Conservation (phyloP, 2,797 vertebrate species). For the Muraenolepis orangiensis region DNA sequence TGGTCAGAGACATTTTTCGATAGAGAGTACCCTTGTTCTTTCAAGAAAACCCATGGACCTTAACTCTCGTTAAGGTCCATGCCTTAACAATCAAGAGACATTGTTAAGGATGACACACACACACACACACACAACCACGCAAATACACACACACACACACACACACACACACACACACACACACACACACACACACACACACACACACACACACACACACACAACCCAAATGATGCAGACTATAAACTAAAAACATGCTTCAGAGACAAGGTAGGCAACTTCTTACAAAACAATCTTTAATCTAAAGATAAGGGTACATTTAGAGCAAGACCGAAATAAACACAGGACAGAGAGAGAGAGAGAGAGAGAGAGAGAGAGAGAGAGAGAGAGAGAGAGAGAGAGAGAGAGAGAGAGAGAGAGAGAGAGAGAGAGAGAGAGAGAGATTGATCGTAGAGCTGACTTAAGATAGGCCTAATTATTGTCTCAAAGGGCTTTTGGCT, state of each 20-base stretch:
- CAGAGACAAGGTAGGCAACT: neutral
- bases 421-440: neutral
- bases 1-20: neutral
- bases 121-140: neutral
- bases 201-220: neutral
- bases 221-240: neutral
- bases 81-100: neutral
- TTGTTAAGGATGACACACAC: neutral
- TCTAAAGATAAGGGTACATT: too few species aligned
- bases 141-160: neutral
- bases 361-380: neutral
- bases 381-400: neutral
- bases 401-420: neutral
- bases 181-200: neutral
- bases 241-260: neutral
- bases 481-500: slow-evolving; percentile 38
- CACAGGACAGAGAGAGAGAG: neutral
- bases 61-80: neutral
- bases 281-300: neutral
- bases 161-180: neutral
- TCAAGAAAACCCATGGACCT: neutral
- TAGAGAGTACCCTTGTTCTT: neutral
- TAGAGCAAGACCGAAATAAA: too few species aligned
- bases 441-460: neutral
- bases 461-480: neutral